Evolutionary conservation across 1,140 invertebrate genomes (phyloP), one percentile per base, ranked within the genome.

Genomic region (Drosophila melanogaster): DNA sequence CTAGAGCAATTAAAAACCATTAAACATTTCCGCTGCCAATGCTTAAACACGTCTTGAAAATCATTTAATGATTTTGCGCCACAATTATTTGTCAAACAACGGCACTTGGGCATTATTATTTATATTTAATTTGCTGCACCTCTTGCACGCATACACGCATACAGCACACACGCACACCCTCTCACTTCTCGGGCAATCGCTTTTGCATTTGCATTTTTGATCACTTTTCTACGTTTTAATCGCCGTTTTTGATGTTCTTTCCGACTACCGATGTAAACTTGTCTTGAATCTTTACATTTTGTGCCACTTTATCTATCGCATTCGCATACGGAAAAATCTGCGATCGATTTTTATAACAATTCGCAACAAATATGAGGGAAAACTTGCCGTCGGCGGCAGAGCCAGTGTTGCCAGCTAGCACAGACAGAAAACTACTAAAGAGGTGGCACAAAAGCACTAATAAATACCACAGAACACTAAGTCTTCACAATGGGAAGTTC

Each of bases 21-120:
- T 77, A 67, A 53, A 50, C 47, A 50, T 50, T 50, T 50, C 47
- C 47, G 83, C 69, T 74, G 15, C 76, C 60, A 75, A 67, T 81
- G 77, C 87, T 87, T 71, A 78, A 78, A 71, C 77, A 62, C 64
- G 57, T 59, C 61, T 79, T 59, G 53, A 51, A 73, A 38, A 46
- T 65, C 24, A 56, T 24, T 69, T 55, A 69, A 43, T 65, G 35
- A 70, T 24, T 70, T 70, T 70, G 65, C 43, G 64, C 33, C 50
- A 70, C 47, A 70, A 57, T 22, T 49, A 70, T 49, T 75, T 15
- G 24, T 33, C 54, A 64, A 35, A 12, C 38, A 72, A 72, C 67
- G 67, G 67, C 33, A 72, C 55, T 72, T 72, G 55, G 24, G 24
- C 55, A 72, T 56, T 72, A 33, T 72, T 74, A 76, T 76, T 76